Evolutionary conservation across 2,888 invertebrate genomes (phyloP).

Genomic region (Drosophila kokeensis): DNA sequence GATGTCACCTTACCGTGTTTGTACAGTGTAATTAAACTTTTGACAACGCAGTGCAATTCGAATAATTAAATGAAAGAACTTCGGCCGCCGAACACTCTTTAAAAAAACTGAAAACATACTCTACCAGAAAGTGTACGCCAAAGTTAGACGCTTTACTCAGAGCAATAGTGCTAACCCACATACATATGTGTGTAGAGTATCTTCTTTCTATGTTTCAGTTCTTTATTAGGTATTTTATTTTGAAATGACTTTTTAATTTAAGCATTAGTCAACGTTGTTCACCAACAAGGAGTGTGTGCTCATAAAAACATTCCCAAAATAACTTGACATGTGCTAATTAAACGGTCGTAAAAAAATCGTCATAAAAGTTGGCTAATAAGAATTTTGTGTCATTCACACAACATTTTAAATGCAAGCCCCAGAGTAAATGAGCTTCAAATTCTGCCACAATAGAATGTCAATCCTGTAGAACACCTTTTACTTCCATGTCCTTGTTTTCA

Average conservation of each 20-base stretch:
- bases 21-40: slow-evolving; percentile 26
- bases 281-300: background rate
- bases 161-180: background rate
- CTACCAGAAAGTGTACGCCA: background rate
- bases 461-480: slow-evolving; percentile 2
- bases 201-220: background rate
- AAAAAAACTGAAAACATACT: background rate
- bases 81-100: background rate
- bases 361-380: slow-evolving; percentile 49
- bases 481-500: slow-evolving; percentile 14
- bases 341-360: slow-evolving; percentile 57
- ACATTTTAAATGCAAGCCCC: slow-evolving; percentile 32
- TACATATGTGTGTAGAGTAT: background rate
- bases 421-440: slow-evolving; percentile 15
- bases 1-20: slow-evolving; percentile 6
- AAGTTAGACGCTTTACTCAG: background rate
- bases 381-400: slow-evolving; percentile 29
- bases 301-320: slow-evolving; percentile 40
- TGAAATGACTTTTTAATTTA: background rate
- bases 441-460: slow-evolving; percentile 3
- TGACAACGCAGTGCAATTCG: slow-evolving; percentile 4
- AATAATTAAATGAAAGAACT: slow-evolving; percentile 12
- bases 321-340: slow-evolving; percentile 67
- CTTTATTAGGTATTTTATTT: background rate
- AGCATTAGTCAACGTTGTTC: background rate